A percentile compares a stretch with the other conserved stretches of the same genome.
Evolutionary conservation across 2,113 vertebrate genomes (phyloP).

Genomic region (Bagarius yarrelli): DNA sequence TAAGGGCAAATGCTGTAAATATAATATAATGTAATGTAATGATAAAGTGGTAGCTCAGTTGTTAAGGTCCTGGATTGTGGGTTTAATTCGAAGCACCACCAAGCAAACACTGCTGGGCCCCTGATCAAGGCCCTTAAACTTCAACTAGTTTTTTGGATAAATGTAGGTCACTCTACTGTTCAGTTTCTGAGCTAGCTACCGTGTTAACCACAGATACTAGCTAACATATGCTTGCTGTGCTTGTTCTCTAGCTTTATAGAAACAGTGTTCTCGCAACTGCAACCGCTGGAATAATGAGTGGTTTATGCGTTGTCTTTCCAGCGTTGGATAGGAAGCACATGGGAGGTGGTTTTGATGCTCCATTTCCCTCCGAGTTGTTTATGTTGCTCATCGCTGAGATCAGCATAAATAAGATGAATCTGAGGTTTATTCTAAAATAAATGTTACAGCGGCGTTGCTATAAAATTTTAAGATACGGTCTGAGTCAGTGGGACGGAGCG

Average conservation of each 20-base stretch:
- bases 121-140: too few species aligned
- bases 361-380: slow-evolving; percentile 23
- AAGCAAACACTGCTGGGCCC: too few species aligned
- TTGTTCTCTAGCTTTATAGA: not conserved
- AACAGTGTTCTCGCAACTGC: not conserved
- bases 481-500: slow-evolving; percentile 12
- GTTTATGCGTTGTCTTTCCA: not conserved
- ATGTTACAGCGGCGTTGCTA: not conserved
- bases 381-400: slow-evolving; percentile 11
- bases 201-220: not conserved
- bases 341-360: slow-evolving; percentile 14
- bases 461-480: slow-evolving; percentile 24
- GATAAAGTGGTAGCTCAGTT: too few species aligned
- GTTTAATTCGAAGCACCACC: too few species aligned
- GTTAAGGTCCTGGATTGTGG: too few species aligned
- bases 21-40: too few species aligned
- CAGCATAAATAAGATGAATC: slow-evolving; percentile 8
- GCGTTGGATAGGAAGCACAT: slow-evolving; percentile 8
- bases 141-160: too few species aligned
- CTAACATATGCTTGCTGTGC: not conserved
- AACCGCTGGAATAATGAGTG: not conserved
- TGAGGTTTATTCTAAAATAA: slow-evolving; percentile 26
- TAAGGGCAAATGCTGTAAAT: too few species aligned
- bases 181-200: not conserved
- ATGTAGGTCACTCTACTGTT: too few species aligned